phyloP scores from a whole-genome alignment of 2,113 vertebrate species.

The Brachypodius melanocephalos region DNA sequence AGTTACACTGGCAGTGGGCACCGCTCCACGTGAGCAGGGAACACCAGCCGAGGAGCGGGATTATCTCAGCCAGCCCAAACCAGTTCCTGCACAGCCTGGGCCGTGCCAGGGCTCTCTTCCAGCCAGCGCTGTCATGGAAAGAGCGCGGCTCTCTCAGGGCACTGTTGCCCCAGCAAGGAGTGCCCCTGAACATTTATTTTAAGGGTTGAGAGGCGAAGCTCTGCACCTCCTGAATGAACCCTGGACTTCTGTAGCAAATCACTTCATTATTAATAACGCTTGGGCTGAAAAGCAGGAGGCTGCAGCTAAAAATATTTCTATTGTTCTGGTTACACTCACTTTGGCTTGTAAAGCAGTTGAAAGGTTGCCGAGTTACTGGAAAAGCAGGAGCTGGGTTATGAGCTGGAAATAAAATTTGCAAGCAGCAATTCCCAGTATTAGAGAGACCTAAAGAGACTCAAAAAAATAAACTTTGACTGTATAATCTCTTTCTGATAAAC shows the following conservation, averaged over 20 bases:
- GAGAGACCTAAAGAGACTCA: background rate
- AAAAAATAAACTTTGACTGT: background rate
- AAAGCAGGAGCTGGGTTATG: background rate
- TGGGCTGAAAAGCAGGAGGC: background rate
- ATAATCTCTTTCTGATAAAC: background rate
- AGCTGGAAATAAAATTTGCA: background rate
- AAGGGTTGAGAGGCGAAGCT: constrained; percentile 14
- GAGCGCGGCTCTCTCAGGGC: background rate
- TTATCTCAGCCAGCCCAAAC: constrained; percentile 67
- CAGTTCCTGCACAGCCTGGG: constrained; percentile 21
- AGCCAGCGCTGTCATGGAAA: constrained; percentile 27
- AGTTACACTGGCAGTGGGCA: constrained; percentile 24
- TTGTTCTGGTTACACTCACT: constrained; percentile 28
- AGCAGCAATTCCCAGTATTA: background rate
- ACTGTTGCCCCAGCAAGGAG: background rate
- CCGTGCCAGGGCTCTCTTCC: constrained; percentile 42
- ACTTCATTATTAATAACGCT: background rate
- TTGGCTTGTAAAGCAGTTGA: background rate
- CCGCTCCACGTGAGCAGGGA: constrained; percentile 39
- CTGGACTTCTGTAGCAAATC: constrained; percentile 5
- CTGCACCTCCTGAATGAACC: background rate
- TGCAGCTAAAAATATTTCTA: constrained; percentile 13
- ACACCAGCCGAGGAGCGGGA: constrained; percentile 54
- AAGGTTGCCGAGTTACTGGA: background rate
- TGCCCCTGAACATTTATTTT: background rate